phyloP scores from a whole-genome alignment of 2,888 invertebrate genomes.

The Lepidochitona cinerea region DNA sequence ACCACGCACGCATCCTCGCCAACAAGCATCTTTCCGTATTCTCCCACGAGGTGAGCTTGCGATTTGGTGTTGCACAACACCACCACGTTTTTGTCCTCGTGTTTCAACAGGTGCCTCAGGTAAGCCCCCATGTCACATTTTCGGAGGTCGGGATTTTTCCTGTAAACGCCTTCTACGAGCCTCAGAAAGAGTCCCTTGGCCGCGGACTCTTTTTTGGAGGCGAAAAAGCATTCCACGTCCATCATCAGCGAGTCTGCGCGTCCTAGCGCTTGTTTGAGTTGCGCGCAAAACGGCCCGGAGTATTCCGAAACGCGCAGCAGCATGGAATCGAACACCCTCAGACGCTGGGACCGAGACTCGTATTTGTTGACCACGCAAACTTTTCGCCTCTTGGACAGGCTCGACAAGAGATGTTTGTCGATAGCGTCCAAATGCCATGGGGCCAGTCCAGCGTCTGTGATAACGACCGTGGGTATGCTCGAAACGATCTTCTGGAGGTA shows the following conservation, averaged over 20 bases:
- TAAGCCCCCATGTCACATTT: neutral
- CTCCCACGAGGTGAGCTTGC: neutral
- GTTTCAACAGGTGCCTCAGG: neutral
- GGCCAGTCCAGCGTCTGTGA: neutral
- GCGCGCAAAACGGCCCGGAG: neutral
- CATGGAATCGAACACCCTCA: neutral
- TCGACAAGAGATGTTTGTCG: neutral
- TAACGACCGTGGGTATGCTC: neutral
- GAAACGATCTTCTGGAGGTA: neutral
- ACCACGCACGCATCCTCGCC: neutral
- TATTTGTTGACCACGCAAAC: neutral
- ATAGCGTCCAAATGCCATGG: neutral
- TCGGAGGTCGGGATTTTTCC: neutral
- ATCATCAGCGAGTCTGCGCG: neutral
- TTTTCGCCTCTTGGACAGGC: neutral
- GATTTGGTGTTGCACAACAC: neutral
- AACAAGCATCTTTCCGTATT: neutral
- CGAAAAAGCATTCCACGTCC: neutral
- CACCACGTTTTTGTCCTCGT: neutral
- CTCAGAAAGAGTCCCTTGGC: neutral
- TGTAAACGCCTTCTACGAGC: neutral
- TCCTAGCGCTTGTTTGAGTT: neutral
- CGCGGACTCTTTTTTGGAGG: neutral
- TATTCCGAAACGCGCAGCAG: neutral
- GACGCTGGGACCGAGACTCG: neutral